These are phyloP conservation scores for fruit fly (Drosophila melanogaster) DNA, from an alignment of 1,140 invertebrate genomes.

Conservation along the genomic window Release_6_plus_ISO1_MT NT_033779.5:4135001-4135500, in stretches of 20 bases:
- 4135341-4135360: conserved; percentile 21
- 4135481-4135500: neutral
- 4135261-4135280: conserved; percentile 29
- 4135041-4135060: conserved; percentile 83
- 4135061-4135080: conserved; percentile 33
- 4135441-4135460: too few species aligned
- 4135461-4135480: too few species aligned
- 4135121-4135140: conserved; percentile 46
- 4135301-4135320: conserved; percentile 48
- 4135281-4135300: conserved; percentile 14
- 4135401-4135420: too few species aligned
- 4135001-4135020: conserved; percentile 82
- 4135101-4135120: conserved; percentile 79
- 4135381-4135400: too few species aligned
- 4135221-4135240: conserved; percentile 75
- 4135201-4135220: conserved; percentile 79
- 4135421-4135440: too few species aligned
- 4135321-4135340: conserved; percentile 8
- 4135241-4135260: neutral
- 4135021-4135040: conserved; percentile 83
- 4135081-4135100: conserved; percentile 58
- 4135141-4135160: conserved; percentile 27
- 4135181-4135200: conserved; percentile 42
- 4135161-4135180: conserved; percentile 38
- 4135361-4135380: neutral